These are phyloP conservation scores for Lichenostomus cassidix DNA, from an alignment of 2,113 vertebrate genomes.

Conservation along the genomic window DNA sequence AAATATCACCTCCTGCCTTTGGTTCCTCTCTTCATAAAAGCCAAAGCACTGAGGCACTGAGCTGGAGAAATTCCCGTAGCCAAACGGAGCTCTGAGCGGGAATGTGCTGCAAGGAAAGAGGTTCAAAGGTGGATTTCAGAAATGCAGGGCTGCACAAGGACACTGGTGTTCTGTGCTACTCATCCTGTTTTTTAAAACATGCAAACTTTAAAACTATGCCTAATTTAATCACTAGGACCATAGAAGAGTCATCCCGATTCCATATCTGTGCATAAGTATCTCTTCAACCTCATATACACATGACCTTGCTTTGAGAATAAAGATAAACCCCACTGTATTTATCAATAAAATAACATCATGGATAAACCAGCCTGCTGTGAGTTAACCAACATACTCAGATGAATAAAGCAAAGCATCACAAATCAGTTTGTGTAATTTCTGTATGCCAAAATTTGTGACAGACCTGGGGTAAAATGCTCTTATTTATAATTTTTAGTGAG, in stretches of 20 bases:
- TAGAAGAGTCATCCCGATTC: background rate
- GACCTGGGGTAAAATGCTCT: rapidly evolving
- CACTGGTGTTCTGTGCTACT: background rate
- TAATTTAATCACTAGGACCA: background rate
- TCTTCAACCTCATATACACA: background rate
- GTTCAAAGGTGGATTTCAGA: background rate
- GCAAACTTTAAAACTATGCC: background rate
- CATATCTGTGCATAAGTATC: background rate
- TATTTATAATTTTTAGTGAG: background rate
- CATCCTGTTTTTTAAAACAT: background rate
- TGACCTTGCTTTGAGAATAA: background rate
- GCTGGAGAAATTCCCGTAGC: conserved; percentile 64
- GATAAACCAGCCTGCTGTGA: background rate
- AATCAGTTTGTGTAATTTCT: background rate
- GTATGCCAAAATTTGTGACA: background rate
- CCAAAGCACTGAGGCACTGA: conserved; percentile 65
- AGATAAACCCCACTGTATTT: background rate
- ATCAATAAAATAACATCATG: background rate
- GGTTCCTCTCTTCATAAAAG: conserved; percentile 69
- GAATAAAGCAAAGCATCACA: background rate
- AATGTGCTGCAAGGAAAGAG: conserved; percentile 70
- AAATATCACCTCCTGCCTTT: conserved; percentile 67
- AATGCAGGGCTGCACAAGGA: background rate
- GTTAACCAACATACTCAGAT: background rate
- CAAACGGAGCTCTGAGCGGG: conserved; percentile 72